Base-by-base conservation (phyloP, 2,888 invertebrate species). In the Marronus borbonicus region DNA sequence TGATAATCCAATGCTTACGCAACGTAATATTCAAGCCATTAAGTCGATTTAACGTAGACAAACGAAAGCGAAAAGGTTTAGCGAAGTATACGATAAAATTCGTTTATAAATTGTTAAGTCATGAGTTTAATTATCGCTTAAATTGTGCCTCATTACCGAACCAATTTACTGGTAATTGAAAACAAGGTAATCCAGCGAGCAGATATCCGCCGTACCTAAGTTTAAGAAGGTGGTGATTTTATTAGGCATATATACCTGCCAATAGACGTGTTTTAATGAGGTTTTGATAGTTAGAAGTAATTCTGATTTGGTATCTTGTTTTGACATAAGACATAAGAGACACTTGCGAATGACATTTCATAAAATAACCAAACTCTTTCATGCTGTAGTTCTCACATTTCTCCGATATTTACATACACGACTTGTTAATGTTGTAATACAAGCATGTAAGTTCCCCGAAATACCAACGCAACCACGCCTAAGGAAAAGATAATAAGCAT, bases 1-100 rank as follows among this genome's bases (percentile, higher is more conserved):
- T 49, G 52, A 68, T 65, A 14, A 66, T 66, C 28, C 20, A 1
- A 17, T 62, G 62, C 24, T 62, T 62, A 62, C 62, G 62, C 24
- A 60, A 60, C 55, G 60, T 10, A 24, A 55, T 20, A 28, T 60
- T 28, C 12, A 60, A 24, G 20, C 14, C 12, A 60, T 60, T 60
- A 62, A 24, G 62, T 14, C 12, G 28, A 0, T 28, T 62, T 62
- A 31, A 31, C 62, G 28, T 28, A 28, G 12, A 62, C 8, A 8
- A 62, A 31, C 14, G 24, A 20, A n/a, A 62, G 28, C 28, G 31
- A 62, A 62, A 62, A 62, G 24, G 5, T n/a, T 55, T 55, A 44
- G 20, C n/a, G 20, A 58, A 24, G 8, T 58, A 58, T 36, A 58
- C 31, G 24, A 7, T 62, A 8, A 24, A 14, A 62, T 62, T 62